Evolutionary conservation across 2,888 invertebrate genomes (phyloP).

Genomic region (Encarsia formosa): DNA sequence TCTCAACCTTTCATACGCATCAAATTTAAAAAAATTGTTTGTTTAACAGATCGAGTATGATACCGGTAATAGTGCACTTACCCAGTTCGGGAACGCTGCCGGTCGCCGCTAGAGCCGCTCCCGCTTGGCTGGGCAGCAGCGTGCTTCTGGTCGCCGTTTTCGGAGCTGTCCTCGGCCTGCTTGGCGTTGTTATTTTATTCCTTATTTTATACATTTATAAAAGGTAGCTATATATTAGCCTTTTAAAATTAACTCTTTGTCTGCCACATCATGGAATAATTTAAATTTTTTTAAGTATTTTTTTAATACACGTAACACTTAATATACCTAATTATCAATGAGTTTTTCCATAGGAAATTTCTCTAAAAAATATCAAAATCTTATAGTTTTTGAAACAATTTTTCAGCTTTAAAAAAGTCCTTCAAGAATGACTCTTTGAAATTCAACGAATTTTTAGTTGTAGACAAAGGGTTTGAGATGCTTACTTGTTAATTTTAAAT

Average conservation of each 20-base stretch:
- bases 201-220: constrained; percentile 75
- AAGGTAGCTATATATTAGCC: too few relatives aligned
- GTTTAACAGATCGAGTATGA: constrained; percentile 43
- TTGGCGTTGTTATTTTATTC: constrained; percentile 70
- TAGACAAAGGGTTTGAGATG: too few relatives aligned
- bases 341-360: too few relatives aligned
- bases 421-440: not conserved
- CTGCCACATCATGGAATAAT: too few relatives aligned
- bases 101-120: constrained; percentile 52
- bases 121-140: constrained; percentile 53
- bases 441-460: not conserved
- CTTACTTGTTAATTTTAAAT: too few relatives aligned
- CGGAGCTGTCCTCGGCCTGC: constrained; percentile 68
- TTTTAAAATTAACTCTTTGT: too few relatives aligned
- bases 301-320: too few relatives aligned
- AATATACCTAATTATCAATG: too few relatives aligned
- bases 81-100: constrained; percentile 44
- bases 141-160: constrained; percentile 60
- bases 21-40: constrained; percentile 4
- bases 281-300: too few relatives aligned
- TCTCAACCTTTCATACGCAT: too few relatives aligned
- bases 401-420: constrained; percentile 1
- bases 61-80: constrained; percentile 54
- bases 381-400: too few relatives aligned
- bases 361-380: too few relatives aligned